Evolutionary conservation across 2,113 vertebrate genomes (phyloP), one percentile per base, ranked within the genome.

Genomic region (Canis aureus): DNA sequence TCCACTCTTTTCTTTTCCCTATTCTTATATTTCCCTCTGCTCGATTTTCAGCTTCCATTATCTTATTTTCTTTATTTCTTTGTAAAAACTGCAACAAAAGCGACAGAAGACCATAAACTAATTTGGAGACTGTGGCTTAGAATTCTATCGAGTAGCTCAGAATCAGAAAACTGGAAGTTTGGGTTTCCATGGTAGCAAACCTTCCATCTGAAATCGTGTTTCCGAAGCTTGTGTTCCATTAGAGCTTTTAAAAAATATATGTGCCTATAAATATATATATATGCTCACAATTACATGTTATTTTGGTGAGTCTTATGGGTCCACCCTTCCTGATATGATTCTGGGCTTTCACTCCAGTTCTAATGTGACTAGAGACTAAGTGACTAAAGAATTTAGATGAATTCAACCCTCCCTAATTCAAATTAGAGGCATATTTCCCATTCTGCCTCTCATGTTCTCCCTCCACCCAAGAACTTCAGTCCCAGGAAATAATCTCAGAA

Each of bases 171-270:
- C 20, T 85, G 43, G 9, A 96, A 64, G 9, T 29, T 85, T 94
- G 94, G 32, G 51, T 92, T 94, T 95, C 88, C 59, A 53, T 38
- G 81, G 91, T 74, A 91, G 81, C 53, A 96, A n/a, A 95, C 60
- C 76, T 95, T 95, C 91, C 80, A 69, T 81, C 60, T 92, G 88
- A 96, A 92, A 82, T 95, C 35, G 43, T 87, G 62, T 49, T 95
- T 86, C 73, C 55, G 7, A 87, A 38, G 32, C 49, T 92, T 67
- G n/a, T 84, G 43, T 81, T 76, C 81, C 93, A 85, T 94, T 86
- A 95, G 60, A 23, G 35, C 6, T 91, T 73, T 95, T 71, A 76
- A 82, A 96, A 95, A 32, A 84, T 29, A 69, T 73, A 53, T 64
- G 27, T 5, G 43, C 16, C 7, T 89, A 85, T 90, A 94, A 60